Base-by-base conservation (phyloP, 2,888 invertebrate species). In the Coleophora deauratella region DNA sequence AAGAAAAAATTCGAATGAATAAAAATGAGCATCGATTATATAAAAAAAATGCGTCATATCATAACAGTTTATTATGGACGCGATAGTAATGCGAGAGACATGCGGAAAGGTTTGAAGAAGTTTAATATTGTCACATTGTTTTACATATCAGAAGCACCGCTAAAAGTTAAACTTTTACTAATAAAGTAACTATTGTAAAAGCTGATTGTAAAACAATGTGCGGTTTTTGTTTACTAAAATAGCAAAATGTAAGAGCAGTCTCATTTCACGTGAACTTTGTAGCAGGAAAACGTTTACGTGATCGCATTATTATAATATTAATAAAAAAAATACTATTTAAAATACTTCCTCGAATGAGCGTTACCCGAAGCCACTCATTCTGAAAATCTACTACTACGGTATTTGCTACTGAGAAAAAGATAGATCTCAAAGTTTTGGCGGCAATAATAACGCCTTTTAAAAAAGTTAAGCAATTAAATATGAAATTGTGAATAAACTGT, bases 1-100 rank as follows among this genome's bases (percentile, higher is more conserved):
- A 71, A 75, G 74, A 70, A 76, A 80, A 76, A 79, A 74, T 59
- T 65, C 59, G 70, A 76, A 77, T 84, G 80, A 84, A 79, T 82
- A 82, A 78, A 77, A 77, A 72, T 62, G 57, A 27, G 46, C 41
- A 30, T 31, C 21, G 21, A 21, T 31, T 10, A 31, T 11, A n/a
- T 10, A 31, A 4, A 31, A 47, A 27, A 42, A 45, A 43, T 47
- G 45, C 45, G 38, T 38, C 27, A 34, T 33, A 21, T 35, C 13
- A 15, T 32, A 34, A 12, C 9, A 33, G 9, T 12, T 12, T 13
- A 9, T 38, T 38, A 14, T 36, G 15, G 36, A 13, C 35, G 35
- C 35, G 28, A 34, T 44, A 55, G 46, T 37, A 49, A 57, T 49
- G 55, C 53, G 41, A 44, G 52, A 68, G 56, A 62, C 77, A 78